A percentile compares a stretch with the other conserved stretches of the same genome.
Conservation (phyloP, 2,113 vertebrate species). For the Cynopterus brachyotis region DNA sequence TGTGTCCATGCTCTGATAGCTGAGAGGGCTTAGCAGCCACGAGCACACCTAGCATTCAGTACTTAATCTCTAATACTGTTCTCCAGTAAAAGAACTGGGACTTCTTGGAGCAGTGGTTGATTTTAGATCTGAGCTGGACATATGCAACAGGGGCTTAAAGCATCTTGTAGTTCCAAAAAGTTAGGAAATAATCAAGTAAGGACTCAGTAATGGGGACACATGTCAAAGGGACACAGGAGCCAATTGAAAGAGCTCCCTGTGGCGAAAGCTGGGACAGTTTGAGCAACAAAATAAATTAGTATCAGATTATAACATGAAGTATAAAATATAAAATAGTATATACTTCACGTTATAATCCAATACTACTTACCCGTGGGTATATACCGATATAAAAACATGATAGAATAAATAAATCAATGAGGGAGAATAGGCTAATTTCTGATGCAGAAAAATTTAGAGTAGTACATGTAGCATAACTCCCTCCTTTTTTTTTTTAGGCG, state of each 20-base stretch:
- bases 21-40: neutral
- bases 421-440: neutral
- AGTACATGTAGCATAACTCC: neutral
- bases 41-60: neutral
- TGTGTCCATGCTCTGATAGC: neutral
- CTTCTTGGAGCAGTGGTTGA: neutral
- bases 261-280: neutral
- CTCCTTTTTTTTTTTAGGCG: neutral
- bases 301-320: neutral
- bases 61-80: neutral
- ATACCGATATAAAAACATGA: neutral
- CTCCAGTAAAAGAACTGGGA: neutral
- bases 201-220: neutral
- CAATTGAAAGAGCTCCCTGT: neutral
- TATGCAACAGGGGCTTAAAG: neutral
- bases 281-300: neutral
- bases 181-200: neutral
- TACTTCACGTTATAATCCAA: too few relatives aligned
- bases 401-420: neutral
- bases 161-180: neutral
- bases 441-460: neutral
- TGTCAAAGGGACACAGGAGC: neutral
- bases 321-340: neutral
- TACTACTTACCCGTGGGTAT: neutral
- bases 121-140: neutral